A percentile compares a stretch with the other conserved stretches of the same genome.
phyloP scores from a whole-genome alignment of 2,888 invertebrate species.

The Cryptocephalus primarius region DNA sequence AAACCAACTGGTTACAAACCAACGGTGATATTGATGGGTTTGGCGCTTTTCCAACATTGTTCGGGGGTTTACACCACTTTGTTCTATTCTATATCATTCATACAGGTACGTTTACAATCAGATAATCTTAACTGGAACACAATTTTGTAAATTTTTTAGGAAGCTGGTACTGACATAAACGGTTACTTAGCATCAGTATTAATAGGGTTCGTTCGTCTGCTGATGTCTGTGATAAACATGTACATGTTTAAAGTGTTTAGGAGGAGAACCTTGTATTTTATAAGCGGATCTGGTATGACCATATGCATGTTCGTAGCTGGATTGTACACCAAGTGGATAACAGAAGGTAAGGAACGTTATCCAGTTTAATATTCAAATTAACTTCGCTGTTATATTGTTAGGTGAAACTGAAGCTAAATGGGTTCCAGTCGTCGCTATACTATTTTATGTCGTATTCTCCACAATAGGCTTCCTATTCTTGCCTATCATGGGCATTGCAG shows the following conservation, averaged over 20 bases:
- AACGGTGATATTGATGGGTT: constrained; percentile 40
- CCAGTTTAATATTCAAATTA: background rate
- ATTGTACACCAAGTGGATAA: constrained; percentile 39
- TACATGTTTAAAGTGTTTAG: constrained; percentile 42
- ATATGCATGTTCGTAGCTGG: constrained; percentile 45
- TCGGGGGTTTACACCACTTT: constrained; percentile 50
- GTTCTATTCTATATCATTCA: constrained; percentile 50
- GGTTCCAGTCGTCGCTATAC: constrained; percentile 42
- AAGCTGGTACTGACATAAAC: constrained; percentile 41
- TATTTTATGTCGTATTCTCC: constrained; percentile 47
- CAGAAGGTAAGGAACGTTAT: constrained; percentile 27
- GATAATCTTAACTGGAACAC: no score
- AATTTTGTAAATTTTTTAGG: constrained; percentile 24
- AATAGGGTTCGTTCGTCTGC: constrained; percentile 44
- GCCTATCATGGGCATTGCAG: constrained; percentile 53
- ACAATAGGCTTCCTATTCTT: constrained; percentile 48
- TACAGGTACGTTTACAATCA: constrained; percentile 34
- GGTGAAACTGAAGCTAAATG: constrained; percentile 29
- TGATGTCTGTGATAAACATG: constrained; percentile 46
- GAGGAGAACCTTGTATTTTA: constrained; percentile 41
- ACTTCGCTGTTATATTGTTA: constrained; percentile 7
- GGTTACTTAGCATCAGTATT: constrained; percentile 45
- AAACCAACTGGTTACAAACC: constrained; percentile 50
- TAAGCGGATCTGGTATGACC: constrained; percentile 44
- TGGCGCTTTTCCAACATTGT: constrained; percentile 49